These are phyloP conservation scores for Lepidonotus clava DNA, from an alignment of 2,888 invertebrate species.

Conservation along the genomic window DNA sequence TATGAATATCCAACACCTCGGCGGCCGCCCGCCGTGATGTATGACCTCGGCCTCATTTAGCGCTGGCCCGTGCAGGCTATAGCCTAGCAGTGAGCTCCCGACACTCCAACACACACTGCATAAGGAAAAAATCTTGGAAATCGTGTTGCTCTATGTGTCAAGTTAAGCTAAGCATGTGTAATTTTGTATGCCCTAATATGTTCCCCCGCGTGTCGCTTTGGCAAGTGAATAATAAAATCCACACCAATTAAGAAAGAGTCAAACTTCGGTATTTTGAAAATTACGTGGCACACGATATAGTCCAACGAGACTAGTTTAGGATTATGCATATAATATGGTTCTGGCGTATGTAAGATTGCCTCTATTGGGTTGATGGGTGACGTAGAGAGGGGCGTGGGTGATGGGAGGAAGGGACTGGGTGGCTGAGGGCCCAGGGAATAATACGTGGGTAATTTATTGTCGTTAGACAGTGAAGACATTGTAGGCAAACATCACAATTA, in stretches of 20 bases:
- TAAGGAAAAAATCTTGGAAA: not conserved
- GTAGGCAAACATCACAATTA: conserved; percentile 24
- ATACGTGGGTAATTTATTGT: conserved; percentile 23
- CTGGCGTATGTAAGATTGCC: no score
- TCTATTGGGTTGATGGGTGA: no score
- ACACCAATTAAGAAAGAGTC: no score
- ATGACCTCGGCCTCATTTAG: not conserved
- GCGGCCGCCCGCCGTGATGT: not conserved
- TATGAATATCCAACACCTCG: conserved; percentile 39
- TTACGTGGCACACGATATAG: no score
- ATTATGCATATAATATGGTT: no score
- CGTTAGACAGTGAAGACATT: conserved; percentile 5
- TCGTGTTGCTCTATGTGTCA: not conserved
- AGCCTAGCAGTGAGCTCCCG: not conserved
- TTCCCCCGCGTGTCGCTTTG: no score
- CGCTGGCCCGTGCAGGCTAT: not conserved
- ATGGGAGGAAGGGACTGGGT: no score
- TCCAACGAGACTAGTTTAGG: no score
- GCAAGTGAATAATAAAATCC: no score
- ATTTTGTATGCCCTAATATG: no score
- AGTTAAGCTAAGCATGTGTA: not conserved
- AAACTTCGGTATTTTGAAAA: no score
- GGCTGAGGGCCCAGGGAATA: not conserved
- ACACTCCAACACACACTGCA: not conserved
- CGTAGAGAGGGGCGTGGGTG: not conserved